These are phyloP conservation scores for Anhinga rufa DNA, from an alignment of 2,113 vertebrate genomes.

Conservation along the genomic window DNA sequence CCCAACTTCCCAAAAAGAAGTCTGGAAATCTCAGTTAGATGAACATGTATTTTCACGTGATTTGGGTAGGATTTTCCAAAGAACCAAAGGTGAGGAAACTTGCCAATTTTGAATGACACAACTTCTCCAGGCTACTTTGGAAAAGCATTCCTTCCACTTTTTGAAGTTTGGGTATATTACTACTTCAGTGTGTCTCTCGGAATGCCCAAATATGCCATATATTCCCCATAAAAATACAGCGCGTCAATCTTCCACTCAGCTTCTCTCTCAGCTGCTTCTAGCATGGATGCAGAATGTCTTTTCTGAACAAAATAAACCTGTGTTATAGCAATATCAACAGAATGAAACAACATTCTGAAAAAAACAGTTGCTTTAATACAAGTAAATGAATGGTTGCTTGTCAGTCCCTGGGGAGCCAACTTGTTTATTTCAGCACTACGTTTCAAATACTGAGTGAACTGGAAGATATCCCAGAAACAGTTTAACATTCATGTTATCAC, in stretches of 20 bases:
- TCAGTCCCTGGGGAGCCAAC: not conserved
- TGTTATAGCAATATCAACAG: not conserved
- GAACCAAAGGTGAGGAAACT: not conserved
- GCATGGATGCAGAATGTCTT: not conserved
- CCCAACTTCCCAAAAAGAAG: not conserved
- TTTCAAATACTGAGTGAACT: not conserved
- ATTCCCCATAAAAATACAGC: not conserved
- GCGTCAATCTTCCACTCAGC: not conserved
- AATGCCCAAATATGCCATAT: not conserved
- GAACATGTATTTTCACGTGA: not conserved
- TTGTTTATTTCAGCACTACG: not conserved
- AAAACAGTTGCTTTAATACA: not conserved
- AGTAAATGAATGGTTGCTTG: not conserved
- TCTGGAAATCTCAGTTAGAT: not conserved
- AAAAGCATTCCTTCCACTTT: not conserved
- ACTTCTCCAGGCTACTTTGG: not conserved
- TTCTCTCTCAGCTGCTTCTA: not conserved
- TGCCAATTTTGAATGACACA: not conserved
- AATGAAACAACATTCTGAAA: not conserved
- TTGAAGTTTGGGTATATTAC: not conserved
- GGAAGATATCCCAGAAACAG: not conserved
- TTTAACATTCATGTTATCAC: not conserved
- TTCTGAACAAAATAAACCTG: not conserved
- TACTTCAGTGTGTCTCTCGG: not conserved
- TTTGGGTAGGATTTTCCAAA: not conserved